A percentile compares a stretch with the other conserved stretches of the same genome.
These are phyloP conservation scores for Rousettus leschenaultii DNA, from an alignment of 2,113 vertebrate genomes.

Conservation along the genomic window DNA sequence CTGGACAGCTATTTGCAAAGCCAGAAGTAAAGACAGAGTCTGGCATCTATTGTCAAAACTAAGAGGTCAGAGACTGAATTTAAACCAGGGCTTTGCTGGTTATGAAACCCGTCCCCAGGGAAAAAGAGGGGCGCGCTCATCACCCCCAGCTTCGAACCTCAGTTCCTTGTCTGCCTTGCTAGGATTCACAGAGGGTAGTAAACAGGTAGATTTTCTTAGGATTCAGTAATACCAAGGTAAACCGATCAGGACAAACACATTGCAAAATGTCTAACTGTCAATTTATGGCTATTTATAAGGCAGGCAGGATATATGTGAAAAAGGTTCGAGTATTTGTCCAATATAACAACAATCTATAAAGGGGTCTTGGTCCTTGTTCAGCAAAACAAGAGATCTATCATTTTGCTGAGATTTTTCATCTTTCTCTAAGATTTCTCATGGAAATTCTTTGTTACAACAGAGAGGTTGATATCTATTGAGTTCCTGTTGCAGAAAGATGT, in stretches of 20 bases:
- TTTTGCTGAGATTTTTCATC: neutral
- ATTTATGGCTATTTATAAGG: neutral
- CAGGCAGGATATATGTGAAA: neutral
- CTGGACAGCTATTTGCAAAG: neutral
- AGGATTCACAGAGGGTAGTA: neutral
- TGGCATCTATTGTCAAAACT: neutral
- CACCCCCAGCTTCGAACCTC: neutral
- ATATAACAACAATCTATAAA: neutral
- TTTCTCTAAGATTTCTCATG: neutral
- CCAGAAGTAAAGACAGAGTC: neutral
- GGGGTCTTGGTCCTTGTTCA: neutral
- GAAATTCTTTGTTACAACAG: neutral
- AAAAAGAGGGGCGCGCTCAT: neutral
- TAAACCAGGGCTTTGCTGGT: neutral
- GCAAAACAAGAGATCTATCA: neutral
- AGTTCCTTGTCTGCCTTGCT: neutral
- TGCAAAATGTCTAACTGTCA: neutral
- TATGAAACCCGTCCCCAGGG: neutral
- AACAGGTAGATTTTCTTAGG: neutral
- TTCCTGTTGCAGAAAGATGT: neutral
- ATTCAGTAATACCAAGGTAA: neutral
- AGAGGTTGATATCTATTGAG: neutral
- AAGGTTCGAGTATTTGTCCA: neutral
- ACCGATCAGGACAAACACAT: neutral
- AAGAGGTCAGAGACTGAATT: neutral